Percentiles rank a stretch among this genome's conserved stretches.
These are phyloP conservation scores for Pardalotus punctatus DNA, from an alignment of 2,113 vertebrate species.

Conservation along the genomic window DNA sequence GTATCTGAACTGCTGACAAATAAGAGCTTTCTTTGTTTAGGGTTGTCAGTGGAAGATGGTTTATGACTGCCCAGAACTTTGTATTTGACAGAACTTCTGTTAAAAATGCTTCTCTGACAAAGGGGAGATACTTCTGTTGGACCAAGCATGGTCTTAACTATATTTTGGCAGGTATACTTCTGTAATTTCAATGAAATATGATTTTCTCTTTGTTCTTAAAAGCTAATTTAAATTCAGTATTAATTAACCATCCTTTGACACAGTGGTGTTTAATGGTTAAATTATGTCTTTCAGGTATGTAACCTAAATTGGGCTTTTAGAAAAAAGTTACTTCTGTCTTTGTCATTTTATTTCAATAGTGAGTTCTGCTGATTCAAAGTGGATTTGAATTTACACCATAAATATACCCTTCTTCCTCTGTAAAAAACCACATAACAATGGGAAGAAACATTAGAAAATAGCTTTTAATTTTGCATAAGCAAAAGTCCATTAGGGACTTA, in stretches of 20 bases:
- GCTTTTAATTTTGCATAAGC: not conserved
- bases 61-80: not conserved
- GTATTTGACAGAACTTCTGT: not conserved
- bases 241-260: not conserved
- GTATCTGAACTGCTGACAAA: not conserved
- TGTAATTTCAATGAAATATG: not conserved
- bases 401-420: not conserved
- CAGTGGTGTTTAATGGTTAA: not conserved
- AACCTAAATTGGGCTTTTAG: not conserved
- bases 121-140: not conserved
- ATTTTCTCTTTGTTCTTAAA: not conserved
- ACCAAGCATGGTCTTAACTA: not conserved
- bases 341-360: not conserved
- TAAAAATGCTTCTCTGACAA: not conserved
- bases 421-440: not conserved
- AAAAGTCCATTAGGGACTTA: not conserved
- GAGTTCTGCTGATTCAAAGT: not conserved
- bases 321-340: not conserved
- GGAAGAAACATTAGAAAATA: not conserved
- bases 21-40: not conserved
- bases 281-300: not conserved
- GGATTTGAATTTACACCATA: not conserved
- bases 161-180: not conserved
- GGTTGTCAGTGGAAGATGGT: not conserved
- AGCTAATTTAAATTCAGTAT: not conserved